Evolutionary conservation across 2,888 invertebrate genomes (phyloP), one percentile per base, ranked within the genome.

Genomic region (Parnassius apollo): DNA sequence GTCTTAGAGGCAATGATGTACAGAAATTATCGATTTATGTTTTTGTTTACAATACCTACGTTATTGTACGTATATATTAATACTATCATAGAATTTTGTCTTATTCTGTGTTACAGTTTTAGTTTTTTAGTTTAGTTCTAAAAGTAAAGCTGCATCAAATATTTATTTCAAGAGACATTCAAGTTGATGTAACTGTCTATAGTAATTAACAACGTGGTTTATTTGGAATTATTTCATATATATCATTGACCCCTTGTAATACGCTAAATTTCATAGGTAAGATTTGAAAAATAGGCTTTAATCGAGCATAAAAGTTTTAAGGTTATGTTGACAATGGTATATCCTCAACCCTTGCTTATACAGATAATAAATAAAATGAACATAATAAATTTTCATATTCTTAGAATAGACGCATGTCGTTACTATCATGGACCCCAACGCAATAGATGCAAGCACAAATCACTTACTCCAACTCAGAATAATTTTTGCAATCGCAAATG

Each of bases 281-380:
- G 66, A 65, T 74, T 80, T 80, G 82, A 80, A 80, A 85, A 84
- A 81, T 66, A 67, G 60, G 69, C 73, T 76, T 86, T 83, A 85
- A 87, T 85, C 85, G 77, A 68, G 77, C 81, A 81, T 85, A 84
- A 79, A 88, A 87, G 85, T 83, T 86, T 83, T 81, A 90, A 90
- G 85, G 88, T 88, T 83, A 80, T 81, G 82, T 87, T 85, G 78
- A 88, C 89, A 88, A 83, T 84, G 75, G 82, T 75, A 88, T 82
- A 83, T 77, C 78, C 78, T 69, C 69, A 74, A 87, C 89, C 88
- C 86, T 86, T 85, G 86, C 85, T 85, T 83, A 68, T 68, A 65
- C 65, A 60, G 64, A 70, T 73, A 73, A 85, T 91, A 90, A 90
- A 89, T 90, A 88, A 86, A 82, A 78, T 76, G 78, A 77, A 35